Evolutionary conservation across 2,113 vertebrate genomes (phyloP), one percentile per base, ranked within the genome.

Genomic region (Procavia capensis): DNA sequence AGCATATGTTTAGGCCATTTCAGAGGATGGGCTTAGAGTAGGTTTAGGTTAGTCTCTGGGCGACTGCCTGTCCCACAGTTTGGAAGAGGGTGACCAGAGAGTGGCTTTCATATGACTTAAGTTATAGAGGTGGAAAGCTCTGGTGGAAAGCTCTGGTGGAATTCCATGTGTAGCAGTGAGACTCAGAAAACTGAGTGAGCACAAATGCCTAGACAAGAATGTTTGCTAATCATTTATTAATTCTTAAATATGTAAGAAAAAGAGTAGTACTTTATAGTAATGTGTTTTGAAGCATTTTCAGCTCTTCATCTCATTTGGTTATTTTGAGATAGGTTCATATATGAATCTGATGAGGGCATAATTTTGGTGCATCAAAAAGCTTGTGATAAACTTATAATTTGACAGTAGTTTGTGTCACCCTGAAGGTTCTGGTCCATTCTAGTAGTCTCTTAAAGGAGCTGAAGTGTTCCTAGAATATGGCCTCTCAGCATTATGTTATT

Each of bases 271-370:
- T 82, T 93, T 45, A 79, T 11, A 54, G 29, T 82, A 24, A 70
- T 82, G 64, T 31, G 3, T 63, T 89, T 34, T 88, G 9, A 82
- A 88, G 13, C n/a, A 64, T 90, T 93, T 90, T 92, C 27, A 64
- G 1, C 3, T 90, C 45, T 82, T 80, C 19, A 3, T 59, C 45
- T 88, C 68, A 34, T 27, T 79, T 59, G 10, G 14, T 95, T 85
- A 82, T 72, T 93, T 94, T 9, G 86, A 1, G 83, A 68, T 88
- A 47, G 45, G 29, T 85, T 92, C 68, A 61, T 54, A 9, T 90
- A 27, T 50, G 36, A 93, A 54, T 27, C 22, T 41, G 36, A 14
- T 59, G 41, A 87, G 6, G 31, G 70, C 76, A 13, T 74, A 25
- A 85, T 43, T 76, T 50, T 79, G 5, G 10, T 80, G 20, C 88